Conservation (phyloP, 2,888 invertebrate species). For the Xylota sylvarum region DNA sequence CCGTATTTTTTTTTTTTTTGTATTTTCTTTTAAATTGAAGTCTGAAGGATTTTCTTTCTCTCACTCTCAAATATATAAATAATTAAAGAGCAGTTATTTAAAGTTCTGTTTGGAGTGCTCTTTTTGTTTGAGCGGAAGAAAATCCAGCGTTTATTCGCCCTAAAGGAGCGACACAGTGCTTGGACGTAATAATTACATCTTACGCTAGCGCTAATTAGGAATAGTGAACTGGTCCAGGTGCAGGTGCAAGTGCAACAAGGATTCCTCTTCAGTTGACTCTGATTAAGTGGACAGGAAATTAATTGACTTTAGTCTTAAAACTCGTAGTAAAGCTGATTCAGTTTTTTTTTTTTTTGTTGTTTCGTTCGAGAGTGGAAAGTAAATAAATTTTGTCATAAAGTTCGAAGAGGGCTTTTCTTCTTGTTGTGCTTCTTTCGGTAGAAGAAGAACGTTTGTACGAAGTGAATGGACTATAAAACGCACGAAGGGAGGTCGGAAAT, state of each 20-base stretch:
- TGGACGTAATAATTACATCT: slow-evolving; percentile 56
- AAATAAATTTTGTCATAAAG: slow-evolving; percentile 42
- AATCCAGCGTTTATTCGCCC: slow-evolving; percentile 27
- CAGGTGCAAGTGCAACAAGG: slow-evolving; percentile 33
- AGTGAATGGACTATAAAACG: slow-evolving; percentile 34
- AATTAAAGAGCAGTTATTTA: slow-evolving; percentile 69
- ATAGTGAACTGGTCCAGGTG: slow-evolving; percentile 38
- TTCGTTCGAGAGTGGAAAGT: slow-evolving; percentile 14
- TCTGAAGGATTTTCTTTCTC: slow-evolving; percentile 35
- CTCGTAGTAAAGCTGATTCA: neutral
- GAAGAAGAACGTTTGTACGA: slow-evolving; percentile 5
- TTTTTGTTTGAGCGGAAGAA: slow-evolving; percentile 34
- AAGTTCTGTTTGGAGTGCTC: slow-evolving; percentile 58
- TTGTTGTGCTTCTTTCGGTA: neutral
- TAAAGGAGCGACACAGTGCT: slow-evolving; percentile 22
- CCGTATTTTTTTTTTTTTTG: neutral
- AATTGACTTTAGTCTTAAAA: slow-evolving; percentile 51
- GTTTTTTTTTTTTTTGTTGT: neutral
- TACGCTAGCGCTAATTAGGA: slow-evolving; percentile 45
- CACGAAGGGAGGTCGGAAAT: neutral
- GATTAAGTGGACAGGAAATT: slow-evolving; percentile 47
- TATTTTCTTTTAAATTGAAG: neutral
- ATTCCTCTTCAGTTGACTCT: slow-evolving; percentile 23
- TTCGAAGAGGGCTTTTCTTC: slow-evolving; percentile 9
- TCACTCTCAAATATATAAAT: slow-evolving; percentile 54